Evolutionary conservation across 2,113 vertebrate species (phyloP).

Genomic region (Rousettus leschenaultii): DNA sequence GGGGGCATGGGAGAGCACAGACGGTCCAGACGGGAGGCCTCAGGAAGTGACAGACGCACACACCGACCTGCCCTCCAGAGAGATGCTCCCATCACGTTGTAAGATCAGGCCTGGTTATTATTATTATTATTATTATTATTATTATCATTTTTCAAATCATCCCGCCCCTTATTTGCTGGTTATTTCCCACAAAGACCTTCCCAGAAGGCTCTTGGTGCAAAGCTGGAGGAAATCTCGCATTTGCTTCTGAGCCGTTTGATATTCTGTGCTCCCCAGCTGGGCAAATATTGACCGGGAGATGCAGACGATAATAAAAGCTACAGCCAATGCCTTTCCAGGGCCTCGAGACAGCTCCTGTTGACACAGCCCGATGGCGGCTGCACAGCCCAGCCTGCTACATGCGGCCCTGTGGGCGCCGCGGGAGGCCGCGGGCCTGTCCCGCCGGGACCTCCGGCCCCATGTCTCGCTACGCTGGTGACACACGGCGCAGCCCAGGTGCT

Average conservation of each 20-base stretch:
- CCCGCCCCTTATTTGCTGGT: background rate
- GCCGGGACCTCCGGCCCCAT: no score
- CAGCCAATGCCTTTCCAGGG: background rate
- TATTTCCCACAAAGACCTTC: constrained; percentile 11
- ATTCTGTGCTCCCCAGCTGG: background rate
- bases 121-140: background rate
- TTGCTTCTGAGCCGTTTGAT: constrained; percentile 5
- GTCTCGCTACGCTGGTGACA: fast-evolving
- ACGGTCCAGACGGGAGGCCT: background rate
- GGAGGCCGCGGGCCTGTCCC: fast-evolving
- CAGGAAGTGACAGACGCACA: background rate
- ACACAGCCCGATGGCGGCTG: background rate
- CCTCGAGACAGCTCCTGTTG: background rate
- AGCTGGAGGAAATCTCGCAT: background rate
- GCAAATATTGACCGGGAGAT: constrained; percentile 35
- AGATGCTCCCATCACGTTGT: background rate
- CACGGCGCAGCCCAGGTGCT: background rate
- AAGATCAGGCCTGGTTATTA: background rate
- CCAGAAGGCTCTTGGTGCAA: background rate
- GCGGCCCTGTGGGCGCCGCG: fast-evolving
- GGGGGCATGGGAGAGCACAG: background rate
- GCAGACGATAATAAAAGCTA: background rate
- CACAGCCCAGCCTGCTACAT: fast-evolving
- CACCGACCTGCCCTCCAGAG: background rate
- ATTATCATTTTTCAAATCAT: background rate